Evolutionary conservation across 2,797 vertebrate genomes (phyloP).

Genomic region (Toxotes lorentzi): DNA sequence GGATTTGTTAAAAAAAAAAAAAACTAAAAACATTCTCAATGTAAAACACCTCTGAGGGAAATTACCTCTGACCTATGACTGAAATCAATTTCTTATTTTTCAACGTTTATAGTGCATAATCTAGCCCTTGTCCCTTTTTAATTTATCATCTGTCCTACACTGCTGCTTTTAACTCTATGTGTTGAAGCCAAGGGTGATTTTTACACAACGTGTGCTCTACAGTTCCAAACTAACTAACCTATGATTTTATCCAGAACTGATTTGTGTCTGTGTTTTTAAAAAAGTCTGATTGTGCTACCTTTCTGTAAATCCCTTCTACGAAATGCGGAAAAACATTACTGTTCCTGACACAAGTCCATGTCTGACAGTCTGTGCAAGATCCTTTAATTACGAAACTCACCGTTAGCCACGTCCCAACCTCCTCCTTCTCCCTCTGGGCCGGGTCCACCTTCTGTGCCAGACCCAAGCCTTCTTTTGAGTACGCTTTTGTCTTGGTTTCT

Average conservation of each 20-base stretch:
- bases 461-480: conserved; percentile 94
- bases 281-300: too few relatives aligned
- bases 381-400: conserved; percentile 76
- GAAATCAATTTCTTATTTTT: too few relatives aligned
- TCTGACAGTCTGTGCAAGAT: rapidly evolving
- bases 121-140: too few relatives aligned
- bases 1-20: background rate
- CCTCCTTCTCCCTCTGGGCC: conserved; percentile 94
- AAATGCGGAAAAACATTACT: background rate
- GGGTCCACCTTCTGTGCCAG: conserved; percentile 95
- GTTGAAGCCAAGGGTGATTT: too few relatives aligned
- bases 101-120: too few relatives aligned
- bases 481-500: conserved; percentile 96
- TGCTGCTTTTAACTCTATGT: too few relatives aligned
- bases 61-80: background rate
- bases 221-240: too few relatives aligned
- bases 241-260: too few relatives aligned
- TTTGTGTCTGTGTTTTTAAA: too few relatives aligned
- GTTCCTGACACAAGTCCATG: background rate
- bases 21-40: background rate
- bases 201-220: too few relatives aligned
- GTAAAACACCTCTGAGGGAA: background rate
- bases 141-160: too few relatives aligned
- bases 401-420: conserved; percentile 93
- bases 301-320: too few relatives aligned